Base-by-base conservation (phyloP, 1,140 invertebrate species). In the Musca domestica region DNA sequence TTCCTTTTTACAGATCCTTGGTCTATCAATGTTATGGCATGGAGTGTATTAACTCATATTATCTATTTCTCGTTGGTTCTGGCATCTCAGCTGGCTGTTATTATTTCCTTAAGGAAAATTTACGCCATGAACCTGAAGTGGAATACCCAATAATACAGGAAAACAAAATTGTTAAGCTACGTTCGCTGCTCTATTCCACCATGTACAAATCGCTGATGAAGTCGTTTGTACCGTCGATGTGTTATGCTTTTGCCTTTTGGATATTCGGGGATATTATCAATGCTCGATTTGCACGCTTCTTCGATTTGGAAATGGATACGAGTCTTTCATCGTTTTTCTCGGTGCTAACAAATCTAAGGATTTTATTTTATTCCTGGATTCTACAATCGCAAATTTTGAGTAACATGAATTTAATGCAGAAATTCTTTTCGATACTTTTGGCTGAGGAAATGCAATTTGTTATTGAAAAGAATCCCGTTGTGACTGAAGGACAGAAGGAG, bases 61-160 rank as follows among this genome's bases (percentile, higher is more conserved):
- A 86, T 63, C 83, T 86, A 10, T 90, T 89, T 72, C 71, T 92
- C 17, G 81, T 90, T 12, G 81, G 88, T 69, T 86, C 86, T 65
- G 90, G 91, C 19, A 83, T 90, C 48, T 90, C 87, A 84, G 88
- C 86, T 67, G 90, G 90, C 52, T 81, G 89, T 64, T 90, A 88
- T 72, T 89, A 88, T 72, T 91, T 90, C 71, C 71, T 86, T 0
- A 86, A 84, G 71, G 79, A 83, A 5, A 85, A 87, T 70, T 80
- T 86, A 61, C 83, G 84, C 27, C 77, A 81, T 9, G 83, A 85
- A 58, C 85, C 85, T 47, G 84, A 86, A 54, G 81, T 89, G 10
- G 82, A 85, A 15, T 92, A 92, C 75, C 86, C 89, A 15, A 85
- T 89, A 12, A 86, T 91, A 56, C 87, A 90, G 54, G 87, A 88